Evolutionary conservation across 2,113 vertebrate species (phyloP).

Genomic region (Triplophysa dalaica): DNA sequence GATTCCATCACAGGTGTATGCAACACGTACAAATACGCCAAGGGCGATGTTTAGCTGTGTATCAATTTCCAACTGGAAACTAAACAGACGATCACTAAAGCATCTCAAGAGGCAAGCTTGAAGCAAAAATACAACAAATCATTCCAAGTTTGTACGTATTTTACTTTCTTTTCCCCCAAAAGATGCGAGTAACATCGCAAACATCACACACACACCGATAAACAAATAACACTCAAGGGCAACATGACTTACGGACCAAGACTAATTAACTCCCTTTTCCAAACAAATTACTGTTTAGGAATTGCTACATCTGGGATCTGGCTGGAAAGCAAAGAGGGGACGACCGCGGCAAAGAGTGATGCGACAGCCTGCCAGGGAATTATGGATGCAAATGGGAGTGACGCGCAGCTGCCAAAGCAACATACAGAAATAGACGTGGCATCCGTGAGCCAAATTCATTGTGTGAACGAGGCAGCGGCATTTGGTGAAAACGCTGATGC

Average conservation of each 20-base stretch:
- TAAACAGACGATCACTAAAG: conserved; percentile 31
- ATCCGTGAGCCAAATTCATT: background rate
- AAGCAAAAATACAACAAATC: background rate
- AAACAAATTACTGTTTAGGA: conserved; percentile 41
- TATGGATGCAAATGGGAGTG: conserved; percentile 39
- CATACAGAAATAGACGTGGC: conserved; percentile 16
- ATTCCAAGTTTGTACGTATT: background rate
- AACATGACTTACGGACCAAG: conserved; percentile 26
- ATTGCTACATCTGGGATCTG: conserved; percentile 37
- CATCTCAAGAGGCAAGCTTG: conserved; percentile 1
- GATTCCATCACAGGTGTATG: conserved; percentile 11
- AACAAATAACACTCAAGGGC: conserved; percentile 31
- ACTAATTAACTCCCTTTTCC: conserved; percentile 44
- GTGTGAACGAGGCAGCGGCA: background rate
- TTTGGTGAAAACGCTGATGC: background rate
- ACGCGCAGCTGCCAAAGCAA: conserved; percentile 40
- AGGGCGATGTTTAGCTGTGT: background rate
- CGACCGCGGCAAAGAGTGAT: conserved; percentile 21
- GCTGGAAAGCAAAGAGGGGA: conserved; percentile 27
- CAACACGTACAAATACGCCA: background rate
- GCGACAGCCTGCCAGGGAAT: conserved; percentile 37
- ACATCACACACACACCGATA: conserved; percentile 7
- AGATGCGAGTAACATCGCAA: background rate
- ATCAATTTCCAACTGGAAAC: conserved; percentile 8
- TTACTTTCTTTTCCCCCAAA: background rate